Evolutionary conservation across 2,888 invertebrate species (phyloP), one percentile per base, ranked within the genome.

Genomic region (Parasteatoda lunata): DNA sequence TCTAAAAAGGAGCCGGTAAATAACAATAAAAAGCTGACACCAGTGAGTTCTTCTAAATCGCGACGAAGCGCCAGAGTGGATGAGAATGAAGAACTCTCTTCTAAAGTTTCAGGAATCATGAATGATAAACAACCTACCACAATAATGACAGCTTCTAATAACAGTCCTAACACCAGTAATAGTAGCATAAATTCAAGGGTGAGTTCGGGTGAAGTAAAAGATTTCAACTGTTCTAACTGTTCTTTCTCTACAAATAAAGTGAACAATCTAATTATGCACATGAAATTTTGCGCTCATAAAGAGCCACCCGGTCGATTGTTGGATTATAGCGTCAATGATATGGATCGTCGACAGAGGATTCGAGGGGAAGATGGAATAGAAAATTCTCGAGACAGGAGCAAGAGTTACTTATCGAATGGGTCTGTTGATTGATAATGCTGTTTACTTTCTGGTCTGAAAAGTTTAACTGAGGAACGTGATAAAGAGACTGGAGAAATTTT

Each of bases 271-370:
- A 73, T 73, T 13, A 6, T 5, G 3, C 80, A 80, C 15, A 13
- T 73, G 47, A 68, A 66, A 9, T 52, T n/a, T 52, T 80, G 73
- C 73, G 9, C 15, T 9, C 8, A 30, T 45, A 47, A 8, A 15
- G 11, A 68, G 15, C 3, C 15, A 52, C 13, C 49, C 52, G 7
- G 30, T 5, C 13, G 11, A 64, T 9, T 68, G 5, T 51, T 73
- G n/a, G 70, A 48, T 15, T 71, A 65, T 51, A 49, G 30, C 49
- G 79, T 71, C n/a, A 52, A 80, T 66, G 65, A 80, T 47, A 80
- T 80, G 73, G 80, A 72, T 5, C n/a, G 59, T 3, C 51, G 73
- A n/a, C 73, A 80, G n/a, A 66, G 72, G 54, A 80, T 80, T 13
- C 73, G 80, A 52, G 80, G 80, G 48, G 80, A 79, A 59, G 64